Base-by-base conservation (phyloP, 2,888 invertebrate genomes). In the Incurvaria masculella region DNA sequence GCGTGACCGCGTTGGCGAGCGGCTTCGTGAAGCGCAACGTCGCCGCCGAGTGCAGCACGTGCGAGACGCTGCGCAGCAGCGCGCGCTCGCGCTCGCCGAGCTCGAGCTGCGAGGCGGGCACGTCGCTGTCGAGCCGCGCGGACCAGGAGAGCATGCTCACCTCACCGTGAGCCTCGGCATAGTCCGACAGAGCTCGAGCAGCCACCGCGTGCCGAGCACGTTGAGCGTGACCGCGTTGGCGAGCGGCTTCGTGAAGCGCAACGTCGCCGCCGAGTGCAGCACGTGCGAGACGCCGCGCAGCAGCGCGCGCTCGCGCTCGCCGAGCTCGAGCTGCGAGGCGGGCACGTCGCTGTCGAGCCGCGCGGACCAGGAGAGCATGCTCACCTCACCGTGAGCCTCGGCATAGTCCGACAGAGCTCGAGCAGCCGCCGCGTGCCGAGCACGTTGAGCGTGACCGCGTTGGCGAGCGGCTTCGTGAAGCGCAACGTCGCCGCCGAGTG, bases 401-500 rank as follows among this genome's bases (percentile, higher is more conserved):
- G 82, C 86, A 97, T 94, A 58, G 86, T 81, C 52, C 83, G 83
- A 66, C 95, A 94, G 47, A 98, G 72, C 50, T 91, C 86, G 48
- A 97, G 72, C 48, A 98, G 76, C 47, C 89, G 81, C 55, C 90
- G 88, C 0, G 96, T 96, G 21, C 94, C 97, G 44, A 89, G 81
- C 0, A 97, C 91, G 67, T 98, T 98, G 61, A 97, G 83, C 49
- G 88, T 85, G 0, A 96, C 86, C 0, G 97, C 94, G 2, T 88
- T 82, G 66, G 89, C 89, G 21, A 98, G 81, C 1, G 90, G 88
- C 63, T 98, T 97, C 58, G 96, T 91, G 66, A 98, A 98, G 58
- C 89, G 86, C 17, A 98, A 94, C 0, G 97, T 97, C 0, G 97
- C 97, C 0, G 97, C 98, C 19, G 94, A 92, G 68, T 98, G 97